Conservation (phyloP, 2,113 vertebrate species). For the Setophaga petechia region DNA sequence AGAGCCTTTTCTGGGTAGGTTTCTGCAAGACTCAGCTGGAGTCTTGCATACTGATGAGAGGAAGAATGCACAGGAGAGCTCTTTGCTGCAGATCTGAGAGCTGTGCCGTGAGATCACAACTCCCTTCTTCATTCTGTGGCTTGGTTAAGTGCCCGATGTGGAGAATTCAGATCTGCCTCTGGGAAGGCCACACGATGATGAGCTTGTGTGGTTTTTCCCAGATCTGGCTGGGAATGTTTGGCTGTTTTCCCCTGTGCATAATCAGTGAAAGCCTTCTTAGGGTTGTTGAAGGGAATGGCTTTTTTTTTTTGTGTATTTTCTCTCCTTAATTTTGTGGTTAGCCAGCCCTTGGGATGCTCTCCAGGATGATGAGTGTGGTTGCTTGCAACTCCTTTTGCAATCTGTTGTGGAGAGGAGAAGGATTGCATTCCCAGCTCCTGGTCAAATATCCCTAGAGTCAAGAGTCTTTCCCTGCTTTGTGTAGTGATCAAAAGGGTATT, state of each 20-base stretch:
- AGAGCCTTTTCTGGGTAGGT: background rate
- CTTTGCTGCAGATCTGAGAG: background rate
- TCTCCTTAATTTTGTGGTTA: constrained; percentile 15
- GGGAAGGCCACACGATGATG: background rate
- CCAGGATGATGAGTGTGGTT: background rate
- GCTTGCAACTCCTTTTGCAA: background rate
- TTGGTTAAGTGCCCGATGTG: background rate
- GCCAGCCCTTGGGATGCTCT: background rate
- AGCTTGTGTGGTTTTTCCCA: background rate
- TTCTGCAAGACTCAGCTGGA: background rate
- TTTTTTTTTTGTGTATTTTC: background rate
- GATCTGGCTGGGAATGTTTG: background rate
- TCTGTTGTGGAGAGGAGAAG: background rate
- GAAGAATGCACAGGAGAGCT: background rate
- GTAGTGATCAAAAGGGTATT: background rate
- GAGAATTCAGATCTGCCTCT: background rate
- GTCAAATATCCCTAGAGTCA: background rate
- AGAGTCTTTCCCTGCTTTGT: background rate
- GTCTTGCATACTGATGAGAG: background rate
- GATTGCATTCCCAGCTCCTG: background rate
- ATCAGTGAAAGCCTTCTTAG: background rate
- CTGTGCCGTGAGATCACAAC: background rate
- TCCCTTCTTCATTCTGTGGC: background rate
- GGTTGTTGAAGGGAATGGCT: background rate
- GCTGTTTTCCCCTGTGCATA: background rate